These are phyloP conservation scores for Calephelis perditalis DNA, from an alignment of 2,888 invertebrate species.

Conservation along the genomic window DNA sequence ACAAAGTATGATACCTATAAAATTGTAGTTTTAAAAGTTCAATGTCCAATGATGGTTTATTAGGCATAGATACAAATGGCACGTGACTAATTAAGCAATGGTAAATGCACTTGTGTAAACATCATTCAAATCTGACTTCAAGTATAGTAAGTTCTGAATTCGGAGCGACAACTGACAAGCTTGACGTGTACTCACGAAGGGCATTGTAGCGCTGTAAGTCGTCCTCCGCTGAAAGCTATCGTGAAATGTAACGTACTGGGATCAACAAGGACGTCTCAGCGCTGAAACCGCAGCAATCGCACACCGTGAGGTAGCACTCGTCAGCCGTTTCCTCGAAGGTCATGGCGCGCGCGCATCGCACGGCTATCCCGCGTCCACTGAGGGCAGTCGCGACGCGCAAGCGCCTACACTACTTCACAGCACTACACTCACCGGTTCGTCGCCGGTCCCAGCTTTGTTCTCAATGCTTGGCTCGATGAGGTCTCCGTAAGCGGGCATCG, in stretches of 20 bases:
- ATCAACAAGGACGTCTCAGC: slow-evolving; percentile 67
- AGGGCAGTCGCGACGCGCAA: slow-evolving; percentile 32
- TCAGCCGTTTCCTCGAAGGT: slow-evolving; percentile 71
- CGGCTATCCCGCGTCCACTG: slow-evolving; percentile 57
- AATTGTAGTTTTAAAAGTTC: neutral
- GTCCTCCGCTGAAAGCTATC: slow-evolving; percentile 61
- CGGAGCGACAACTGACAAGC: slow-evolving; percentile 48
- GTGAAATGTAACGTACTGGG: slow-evolving; percentile 73
- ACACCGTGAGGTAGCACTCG: slow-evolving; percentile 70
- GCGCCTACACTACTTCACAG: slow-evolving; percentile 42
- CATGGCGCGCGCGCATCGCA: slow-evolving; percentile 74
- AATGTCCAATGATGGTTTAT: neutral
- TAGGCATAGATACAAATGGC: neutral
- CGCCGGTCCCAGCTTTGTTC: slow-evolving; percentile 46
- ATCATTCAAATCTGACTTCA: neutral
- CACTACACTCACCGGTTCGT: slow-evolving; percentile 54
- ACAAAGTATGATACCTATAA: neutral
- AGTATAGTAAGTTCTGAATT: slow-evolving; percentile 17
- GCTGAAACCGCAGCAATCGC: slow-evolving; percentile 77
- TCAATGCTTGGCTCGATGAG: slow-evolving; percentile 59
- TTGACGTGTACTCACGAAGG: slow-evolving; percentile 66
- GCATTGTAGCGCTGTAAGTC: slow-evolving; percentile 47
- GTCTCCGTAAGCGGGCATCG: slow-evolving; percentile 76
- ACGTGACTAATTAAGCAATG: neutral
- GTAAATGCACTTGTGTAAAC: slow-evolving; percentile 18